Evolutionary conservation across 1,140 invertebrate genomes (phyloP), one percentile per base, ranked within the genome.

Genomic region (Dermatophagoides farinae): DNA sequence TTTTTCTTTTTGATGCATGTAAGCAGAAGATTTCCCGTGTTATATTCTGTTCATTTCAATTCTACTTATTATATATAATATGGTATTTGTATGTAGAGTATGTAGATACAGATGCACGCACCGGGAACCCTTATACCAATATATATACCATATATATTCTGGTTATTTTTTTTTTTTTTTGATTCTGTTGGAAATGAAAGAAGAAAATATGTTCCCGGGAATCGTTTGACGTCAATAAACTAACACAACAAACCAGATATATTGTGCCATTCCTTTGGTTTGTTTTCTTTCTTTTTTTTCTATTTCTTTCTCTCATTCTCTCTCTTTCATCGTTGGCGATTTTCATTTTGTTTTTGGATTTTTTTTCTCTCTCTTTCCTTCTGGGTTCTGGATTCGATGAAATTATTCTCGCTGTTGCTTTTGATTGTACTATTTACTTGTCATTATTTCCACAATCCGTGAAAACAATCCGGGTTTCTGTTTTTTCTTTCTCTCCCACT

Each of bases 141-240:
- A 8, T 31, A 31, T 8, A 31, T 31, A 31, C 31, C 2, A 31
- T 31, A 31, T 31, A 31, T 31, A 31, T 31, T 1, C 25, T 6
- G n/a, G 25, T 23, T n/a, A n/a, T n/a, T n/a, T 22, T 14, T 51
- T 4, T 12, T 57, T 57, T 57, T 44, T n/a, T 25, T 23, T 5
- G 16, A 6, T 37, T 57, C 5, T 6, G 38, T n/a, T n/a, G n/a
- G n/a, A n/a, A n/a, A n/a, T n/a, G n/a, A n/a, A n/a, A n/a, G n/a
- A n/a, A n/a, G n/a, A 54, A 54, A 51, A 10, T 10, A 37, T 22
- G 53, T 55, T 55, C 53, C 53, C 53, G 53, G 53, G 53, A 55
- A 55, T 55, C 39, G 14, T 25, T 55, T 55, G 53, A 55, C 53
- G 53, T 55, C 53, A 55, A 55, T n/a, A n/a, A 12, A 51, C 20